These are phyloP conservation scores for Megaptera novaeangliae DNA, from an alignment of 2,113 vertebrate species.

Conservation along the genomic window DNA sequence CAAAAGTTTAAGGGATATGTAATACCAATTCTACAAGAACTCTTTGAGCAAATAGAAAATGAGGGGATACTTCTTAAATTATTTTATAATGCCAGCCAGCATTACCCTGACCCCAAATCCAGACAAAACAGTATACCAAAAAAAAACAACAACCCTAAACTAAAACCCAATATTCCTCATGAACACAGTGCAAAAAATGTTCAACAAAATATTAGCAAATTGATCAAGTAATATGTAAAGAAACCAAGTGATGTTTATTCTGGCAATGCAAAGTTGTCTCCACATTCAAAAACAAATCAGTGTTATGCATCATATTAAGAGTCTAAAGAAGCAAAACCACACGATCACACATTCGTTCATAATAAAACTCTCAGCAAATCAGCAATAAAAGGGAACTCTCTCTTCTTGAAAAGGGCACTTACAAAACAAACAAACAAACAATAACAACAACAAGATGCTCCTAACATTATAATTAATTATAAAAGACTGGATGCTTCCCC, in stretches of 20 bases:
- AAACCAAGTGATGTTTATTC: neutral
- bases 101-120: neutral
- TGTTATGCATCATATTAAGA: neutral
- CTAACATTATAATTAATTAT: neutral
- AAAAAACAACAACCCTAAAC: neutral
- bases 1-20: neutral
- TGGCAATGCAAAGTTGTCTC: neutral
- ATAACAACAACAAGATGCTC: neutral
- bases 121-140: neutral
- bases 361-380: neutral
- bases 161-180: neutral
- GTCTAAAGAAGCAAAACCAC: neutral
- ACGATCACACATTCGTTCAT: neutral
- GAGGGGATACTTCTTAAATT: neutral
- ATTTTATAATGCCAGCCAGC: neutral
- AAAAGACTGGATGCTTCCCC: neutral
- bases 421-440: neutral
- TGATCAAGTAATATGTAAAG: neutral
- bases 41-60: neutral
- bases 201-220: neutral
- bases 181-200: neutral
- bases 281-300: neutral
- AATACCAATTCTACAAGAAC: neutral
- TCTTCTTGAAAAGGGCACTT: neutral
- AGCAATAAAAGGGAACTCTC: neutral